Conservation (phyloP, 2,888 invertebrate genomes). For the Drymonia ruficornis region DNA sequence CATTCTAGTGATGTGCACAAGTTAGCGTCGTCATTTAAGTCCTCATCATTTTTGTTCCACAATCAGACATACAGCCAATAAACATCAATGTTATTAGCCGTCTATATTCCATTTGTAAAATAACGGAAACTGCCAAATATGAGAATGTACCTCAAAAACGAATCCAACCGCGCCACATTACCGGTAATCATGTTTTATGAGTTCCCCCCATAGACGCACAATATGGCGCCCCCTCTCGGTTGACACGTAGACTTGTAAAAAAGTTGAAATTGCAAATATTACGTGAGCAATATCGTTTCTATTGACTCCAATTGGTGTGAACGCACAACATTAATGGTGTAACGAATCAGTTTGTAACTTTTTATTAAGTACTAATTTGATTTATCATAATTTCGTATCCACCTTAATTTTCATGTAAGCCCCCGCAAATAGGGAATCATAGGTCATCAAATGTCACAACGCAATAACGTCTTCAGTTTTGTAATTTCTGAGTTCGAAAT, state of each 20-base stretch:
- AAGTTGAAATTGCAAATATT: conserved; percentile 68
- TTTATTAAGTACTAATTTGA: not conserved
- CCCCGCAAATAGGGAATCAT: not conserved
- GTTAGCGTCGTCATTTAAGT: too few relatives aligned
- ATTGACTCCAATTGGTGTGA: conserved; percentile 47
- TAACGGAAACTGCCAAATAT: conserved; percentile 42
- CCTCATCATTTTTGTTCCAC: not conserved
- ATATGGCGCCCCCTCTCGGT: conserved; percentile 56
- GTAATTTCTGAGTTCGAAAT: conserved; percentile 19
- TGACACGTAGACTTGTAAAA: conserved; percentile 62
- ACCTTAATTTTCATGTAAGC: not conserved
- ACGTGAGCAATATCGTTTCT: conserved; percentile 40
- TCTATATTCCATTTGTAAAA: conserved; percentile 30
- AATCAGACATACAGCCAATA: conserved; percentile 1
- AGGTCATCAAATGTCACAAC: not conserved
- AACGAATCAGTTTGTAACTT: conserved; percentile 14
- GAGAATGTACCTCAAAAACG: conserved; percentile 59
- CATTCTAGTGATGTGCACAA: too few relatives aligned
- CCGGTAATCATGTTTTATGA: conserved; percentile 78
- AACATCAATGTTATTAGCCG: conserved; percentile 29
- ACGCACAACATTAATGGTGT: conserved; percentile 36
- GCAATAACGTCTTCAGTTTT: not conserved
- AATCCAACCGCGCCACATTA: conserved; percentile 69
- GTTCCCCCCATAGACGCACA: conserved; percentile 66
- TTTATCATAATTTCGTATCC: not conserved